Base-by-base conservation (phyloP, 2,113 vertebrate genomes). In the Dipodomys stephensi region DNA sequence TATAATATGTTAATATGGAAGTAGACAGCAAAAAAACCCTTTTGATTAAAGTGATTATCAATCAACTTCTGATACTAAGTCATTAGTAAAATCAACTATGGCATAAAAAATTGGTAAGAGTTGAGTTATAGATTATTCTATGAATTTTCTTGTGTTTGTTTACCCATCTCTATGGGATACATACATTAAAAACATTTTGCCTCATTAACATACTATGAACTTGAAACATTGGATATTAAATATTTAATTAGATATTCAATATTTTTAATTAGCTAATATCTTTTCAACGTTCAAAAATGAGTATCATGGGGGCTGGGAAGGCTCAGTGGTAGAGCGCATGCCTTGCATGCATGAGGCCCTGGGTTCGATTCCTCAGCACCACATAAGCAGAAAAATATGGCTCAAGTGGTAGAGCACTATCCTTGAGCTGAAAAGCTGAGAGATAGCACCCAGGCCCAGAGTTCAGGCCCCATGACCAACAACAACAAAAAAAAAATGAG, bases 241-340 rank as follows among this genome's bases (percentile, higher is more conserved):
- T 3, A 76, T 46, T 10, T 68, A 85, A 81, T 20, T 25, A 44
- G n/a, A 68, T 23, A 73, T 46, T 46, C 74, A 90, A 49, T 80
- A 62, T 76, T 90, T 90, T 35, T 71, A 78, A 35, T 39, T 73
- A 74, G 1, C 20, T 68, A 73, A 64, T 73, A 6, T 44, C 25
- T 53, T 92, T 87, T 68, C 82, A 67, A 22, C 87, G 25, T 68
- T 78, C 69, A 82, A 74, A 83, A 92, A n/a, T 15, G 74, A 6
- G 62, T 60, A 12, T 8, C 80, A 39, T 39, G 39, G 39, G 39
- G 39, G 39, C 39, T 39, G 5, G 5, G 5, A 39, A 0, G 39
- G 39, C 39, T 39, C 39, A 39, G 39, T 39, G 39, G 39, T 39
- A 39, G 39, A 39, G 39, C 6, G 39, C 39, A 6, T 39, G 39